phyloP scores from a whole-genome alignment of 2,797 vertebrate species.

The Gila robusta region DNA sequence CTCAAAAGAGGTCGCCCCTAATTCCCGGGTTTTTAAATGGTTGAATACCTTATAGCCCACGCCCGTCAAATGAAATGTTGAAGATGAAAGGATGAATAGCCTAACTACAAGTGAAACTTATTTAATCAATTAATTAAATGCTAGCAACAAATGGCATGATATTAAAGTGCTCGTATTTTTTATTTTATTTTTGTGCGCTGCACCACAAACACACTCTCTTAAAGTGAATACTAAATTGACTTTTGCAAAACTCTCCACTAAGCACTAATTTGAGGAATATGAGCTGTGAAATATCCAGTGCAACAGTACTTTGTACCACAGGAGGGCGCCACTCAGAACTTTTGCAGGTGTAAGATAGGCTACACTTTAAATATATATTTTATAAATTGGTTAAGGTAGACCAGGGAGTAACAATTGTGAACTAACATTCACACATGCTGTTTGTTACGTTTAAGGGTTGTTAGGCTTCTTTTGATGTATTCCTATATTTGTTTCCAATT shows the following conservation, averaged over 20 bases:
- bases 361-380: background rate
- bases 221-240: background rate
- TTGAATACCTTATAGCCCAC: conserved; percentile 43
- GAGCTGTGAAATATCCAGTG: background rate
- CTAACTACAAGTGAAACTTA: conserved; percentile 32
- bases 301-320: conserved; percentile 56
- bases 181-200: background rate
- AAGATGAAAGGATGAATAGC: conserved; percentile 29
- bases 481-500: background rate
- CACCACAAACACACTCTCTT: background rate
- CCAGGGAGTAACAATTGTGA: background rate
- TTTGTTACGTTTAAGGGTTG: background rate
- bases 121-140: conserved; percentile 33
- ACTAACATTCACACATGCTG: background rate
- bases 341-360: conserved; percentile 1
- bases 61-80: conserved; percentile 34
- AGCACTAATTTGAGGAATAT: conserved; percentile 8
- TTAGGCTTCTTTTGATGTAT: background rate
- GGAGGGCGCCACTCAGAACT: conserved; percentile 68
- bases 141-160: background rate
- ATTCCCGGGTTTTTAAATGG: conserved; percentile 44
- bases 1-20: conserved; percentile 62
- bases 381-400: background rate
- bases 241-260: background rate
- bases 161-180: background rate